These are phyloP conservation scores for Oryzaephilus surinamensis DNA, from an alignment of 1,140 invertebrate genomes.

Conservation along the genomic window DNA sequence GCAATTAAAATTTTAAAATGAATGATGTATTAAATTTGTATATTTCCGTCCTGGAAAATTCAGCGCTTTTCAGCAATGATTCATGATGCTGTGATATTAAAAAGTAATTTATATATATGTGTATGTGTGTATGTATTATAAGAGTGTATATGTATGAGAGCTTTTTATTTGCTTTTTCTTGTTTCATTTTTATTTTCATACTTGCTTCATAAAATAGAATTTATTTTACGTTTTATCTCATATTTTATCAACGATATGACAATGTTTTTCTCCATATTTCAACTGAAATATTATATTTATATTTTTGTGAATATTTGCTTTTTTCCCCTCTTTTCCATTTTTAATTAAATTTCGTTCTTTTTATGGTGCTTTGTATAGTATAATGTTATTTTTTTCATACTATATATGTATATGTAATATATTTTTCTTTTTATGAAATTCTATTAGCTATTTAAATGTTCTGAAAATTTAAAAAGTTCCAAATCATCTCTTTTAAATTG, in stretches of 20 bases:
- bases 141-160: conserved; percentile 16
- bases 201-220: conserved; percentile 31
- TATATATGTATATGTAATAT: too few relatives aligned
- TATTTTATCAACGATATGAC: conserved; percentile 25
- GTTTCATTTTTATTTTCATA: conserved; percentile 27
- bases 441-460: too few relatives aligned
- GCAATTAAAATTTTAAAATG: conserved; percentile 15
- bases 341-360: too few relatives aligned
- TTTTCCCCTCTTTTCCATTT: too few relatives aligned
- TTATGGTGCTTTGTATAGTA: too few relatives aligned
- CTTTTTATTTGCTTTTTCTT: conserved; percentile 28
- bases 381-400: too few relatives aligned
- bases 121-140: conserved; percentile 22
- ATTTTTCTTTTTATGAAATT: too few relatives aligned
- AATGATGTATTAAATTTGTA: conserved; percentile 17
- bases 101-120: conserved; percentile 35
- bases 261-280: too few relatives aligned
- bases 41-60: conserved; percentile 16
- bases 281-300: too few relatives aligned
- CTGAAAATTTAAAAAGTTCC: too few relatives aligned
- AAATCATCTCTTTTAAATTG: too few relatives aligned
- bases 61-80: conserved; percentile 23
- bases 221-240: conserved; percentile 21
- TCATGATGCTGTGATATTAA: conserved; percentile 34
- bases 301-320: too few relatives aligned